These are phyloP conservation scores for Hydractinia symbiolongicarpus DNA, from an alignment of 30 jellyfish, hydroid and myxozoan species.

Conservation along the genomic window DNA sequence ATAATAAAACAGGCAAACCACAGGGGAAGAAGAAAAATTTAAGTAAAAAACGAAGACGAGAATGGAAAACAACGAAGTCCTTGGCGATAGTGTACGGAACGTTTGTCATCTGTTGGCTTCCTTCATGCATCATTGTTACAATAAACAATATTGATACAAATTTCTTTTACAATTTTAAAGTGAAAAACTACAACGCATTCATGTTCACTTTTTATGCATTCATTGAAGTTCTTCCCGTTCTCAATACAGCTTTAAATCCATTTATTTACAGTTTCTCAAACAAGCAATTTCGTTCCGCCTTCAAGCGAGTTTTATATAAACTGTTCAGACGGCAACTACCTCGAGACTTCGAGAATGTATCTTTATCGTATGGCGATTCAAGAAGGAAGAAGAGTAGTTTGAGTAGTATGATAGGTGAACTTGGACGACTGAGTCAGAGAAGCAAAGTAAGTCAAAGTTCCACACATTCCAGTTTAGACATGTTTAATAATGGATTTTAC, in stretches of 20 bases:
- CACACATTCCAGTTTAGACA: no score
- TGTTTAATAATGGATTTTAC: background rate
- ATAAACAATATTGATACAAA: conserved; percentile 29
- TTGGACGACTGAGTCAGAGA: background rate
- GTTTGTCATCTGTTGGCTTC: conserved; percentile 87
- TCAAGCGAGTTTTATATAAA: conserved; percentile 39
- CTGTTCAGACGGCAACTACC: background rate
- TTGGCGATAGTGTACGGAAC: conserved; percentile 81
- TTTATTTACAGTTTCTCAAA: conserved; percentile 73
- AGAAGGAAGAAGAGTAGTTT: conserved; percentile 1
- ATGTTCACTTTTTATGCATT: conserved; percentile 34
- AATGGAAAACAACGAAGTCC: conserved; percentile 72
- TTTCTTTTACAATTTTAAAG: conserved; percentile 30
- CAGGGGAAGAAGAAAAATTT: conserved; percentile 17
- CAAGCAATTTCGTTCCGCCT: conserved; percentile 78
- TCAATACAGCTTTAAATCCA: conserved; percentile 78
- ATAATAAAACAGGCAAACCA: conserved; percentile 11
- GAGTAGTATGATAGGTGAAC: background rate
- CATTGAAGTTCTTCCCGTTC: conserved; percentile 74
- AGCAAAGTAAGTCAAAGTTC: background rate
- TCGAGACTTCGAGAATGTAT: background rate
- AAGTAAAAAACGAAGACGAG: conserved; percentile 32
- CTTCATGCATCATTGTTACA: conserved; percentile 53
- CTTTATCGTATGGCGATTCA: background rate
- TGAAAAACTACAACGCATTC: conserved; percentile 23